Evolutionary conservation across 2,797 vertebrate genomes (phyloP), one percentile per base, ranked within the genome.

Genomic region (Ctenopoma kingsleyae): DNA sequence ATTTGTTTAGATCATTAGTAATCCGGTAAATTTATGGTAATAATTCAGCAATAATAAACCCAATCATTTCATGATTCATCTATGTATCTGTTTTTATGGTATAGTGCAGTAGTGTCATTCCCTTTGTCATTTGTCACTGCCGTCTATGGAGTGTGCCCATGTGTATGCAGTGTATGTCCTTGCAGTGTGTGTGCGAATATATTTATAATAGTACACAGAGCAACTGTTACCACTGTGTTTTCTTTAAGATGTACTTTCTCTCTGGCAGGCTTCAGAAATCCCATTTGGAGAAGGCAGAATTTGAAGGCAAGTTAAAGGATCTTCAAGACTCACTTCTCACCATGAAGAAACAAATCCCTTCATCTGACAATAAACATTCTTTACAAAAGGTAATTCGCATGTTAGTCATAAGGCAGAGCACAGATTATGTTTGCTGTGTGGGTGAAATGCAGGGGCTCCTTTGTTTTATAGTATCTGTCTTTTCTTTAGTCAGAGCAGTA

Each of bases 181-280:
- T 15, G 20, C 47, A 23, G 30, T 61, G 8, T 67, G 20, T 69
- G 17, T 23, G 54, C 44, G 3, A 8, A 19, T 44, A 44, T 32
- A 9, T 32, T 8, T 32, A 32, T 1, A 47, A 5, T 19, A 4
- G 43, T 59, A 9, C 40, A 17, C 43, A 38, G 22, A 64, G 9
- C 23, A 10, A 2, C 35, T 54, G 1, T 44, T 44, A 11, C 40
- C 23, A 5, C 25, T 13, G 2, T 30, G 23, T 66, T 35, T 59
- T 72, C 49, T 69, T 53, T 46, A 77, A 38, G 35, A 2, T 67
- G 25, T 44, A 4, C 61, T 68, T 47, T 68, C 13, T 59, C 7
- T 65, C 59, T 20, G 4, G 4, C 84, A 99, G 98, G 87, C 91
- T 98, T 32, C 77, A 95, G 79, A 95, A 95, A 89, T 94, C 94